Evolutionary conservation across 2,888 invertebrate species (phyloP).

Genomic region (Conops quadrifasciatus): DNA sequence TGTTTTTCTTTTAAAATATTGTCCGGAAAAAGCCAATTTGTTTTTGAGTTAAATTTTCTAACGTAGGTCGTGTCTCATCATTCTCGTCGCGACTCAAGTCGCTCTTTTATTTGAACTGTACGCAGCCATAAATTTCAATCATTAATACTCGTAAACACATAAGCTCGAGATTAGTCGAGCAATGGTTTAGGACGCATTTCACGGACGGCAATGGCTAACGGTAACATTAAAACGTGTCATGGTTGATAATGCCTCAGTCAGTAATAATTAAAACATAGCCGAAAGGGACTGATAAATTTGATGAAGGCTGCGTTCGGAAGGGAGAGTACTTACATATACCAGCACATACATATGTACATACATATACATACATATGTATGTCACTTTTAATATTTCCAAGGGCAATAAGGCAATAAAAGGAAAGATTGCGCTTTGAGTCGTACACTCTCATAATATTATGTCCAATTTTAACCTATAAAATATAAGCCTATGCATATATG

Average conservation of each 20-base stretch:
- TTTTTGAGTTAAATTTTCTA: constrained; percentile 60
- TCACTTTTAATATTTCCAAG: no score
- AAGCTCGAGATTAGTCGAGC: constrained; percentile 1
- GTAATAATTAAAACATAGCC: neutral
- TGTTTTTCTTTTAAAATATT: constrained; percentile 30
- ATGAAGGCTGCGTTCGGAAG: no score
- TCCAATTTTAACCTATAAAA: no score
- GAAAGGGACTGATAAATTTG: neutral
- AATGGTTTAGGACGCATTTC: neutral
- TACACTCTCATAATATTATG: no score
- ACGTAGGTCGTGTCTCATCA: constrained; percentile 26
- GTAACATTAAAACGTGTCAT: neutral
- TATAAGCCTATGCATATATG: no score
- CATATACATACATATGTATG: no score
- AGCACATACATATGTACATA: no score
- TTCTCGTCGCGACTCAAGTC: constrained; percentile 30
- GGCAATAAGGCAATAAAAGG: no score
- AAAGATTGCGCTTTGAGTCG: no score
- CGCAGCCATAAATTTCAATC: constrained; percentile 59
- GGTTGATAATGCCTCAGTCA: no score
- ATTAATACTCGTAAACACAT: no score
- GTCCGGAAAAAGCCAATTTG: constrained; percentile 66
- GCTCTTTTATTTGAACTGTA: neutral
- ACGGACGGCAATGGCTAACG: neutral
- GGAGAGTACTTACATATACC: no score